phyloP scores from a whole-genome alignment of 2,888 invertebrate species.

The Hyppa rectilinea region DNA sequence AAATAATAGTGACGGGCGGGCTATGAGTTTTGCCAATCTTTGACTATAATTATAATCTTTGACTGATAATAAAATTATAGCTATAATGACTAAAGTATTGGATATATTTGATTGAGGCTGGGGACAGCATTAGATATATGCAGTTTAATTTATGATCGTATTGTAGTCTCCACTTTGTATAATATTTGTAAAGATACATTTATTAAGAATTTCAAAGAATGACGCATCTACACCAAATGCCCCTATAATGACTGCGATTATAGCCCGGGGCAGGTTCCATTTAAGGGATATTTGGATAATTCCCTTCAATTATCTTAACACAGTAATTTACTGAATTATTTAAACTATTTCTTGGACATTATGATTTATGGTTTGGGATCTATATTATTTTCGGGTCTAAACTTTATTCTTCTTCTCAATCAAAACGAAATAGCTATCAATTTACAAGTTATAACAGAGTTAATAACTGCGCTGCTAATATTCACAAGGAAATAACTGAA shows the following conservation, averaged over 20 bases:
- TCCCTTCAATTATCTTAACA: slow-evolving; percentile 51
- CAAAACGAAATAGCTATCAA: not conserved
- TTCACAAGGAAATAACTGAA: not conserved
- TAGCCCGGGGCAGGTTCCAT: slow-evolving; percentile 41
- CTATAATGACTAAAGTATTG: too few relatives aligned
- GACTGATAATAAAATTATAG: too few relatives aligned
- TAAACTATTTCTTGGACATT: slow-evolving; percentile 42
- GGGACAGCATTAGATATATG: too few relatives aligned
- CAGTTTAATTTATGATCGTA: too few relatives aligned
- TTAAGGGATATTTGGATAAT: slow-evolving; percentile 49
- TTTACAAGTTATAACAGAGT: not conserved
- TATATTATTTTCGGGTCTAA: not conserved
- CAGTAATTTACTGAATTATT: slow-evolving; percentile 52
- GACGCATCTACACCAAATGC: slow-evolving; percentile 44
- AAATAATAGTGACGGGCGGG: too few relatives aligned
- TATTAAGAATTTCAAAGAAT: slow-evolving; percentile 17
- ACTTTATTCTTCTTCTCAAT: not conserved
- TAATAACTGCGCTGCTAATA: not conserved
- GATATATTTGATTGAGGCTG: too few relatives aligned
- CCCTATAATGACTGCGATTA: slow-evolving; percentile 46
- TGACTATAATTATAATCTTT: too few relatives aligned
- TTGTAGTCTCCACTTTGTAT: too few relatives aligned
- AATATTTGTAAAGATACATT: too few relatives aligned
- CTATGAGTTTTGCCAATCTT: too few relatives aligned
- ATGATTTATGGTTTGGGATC: slow-evolving; percentile 52